Conservation (phyloP, 2,888 invertebrate genomes). For the Cerastis rubricosa region DNA sequence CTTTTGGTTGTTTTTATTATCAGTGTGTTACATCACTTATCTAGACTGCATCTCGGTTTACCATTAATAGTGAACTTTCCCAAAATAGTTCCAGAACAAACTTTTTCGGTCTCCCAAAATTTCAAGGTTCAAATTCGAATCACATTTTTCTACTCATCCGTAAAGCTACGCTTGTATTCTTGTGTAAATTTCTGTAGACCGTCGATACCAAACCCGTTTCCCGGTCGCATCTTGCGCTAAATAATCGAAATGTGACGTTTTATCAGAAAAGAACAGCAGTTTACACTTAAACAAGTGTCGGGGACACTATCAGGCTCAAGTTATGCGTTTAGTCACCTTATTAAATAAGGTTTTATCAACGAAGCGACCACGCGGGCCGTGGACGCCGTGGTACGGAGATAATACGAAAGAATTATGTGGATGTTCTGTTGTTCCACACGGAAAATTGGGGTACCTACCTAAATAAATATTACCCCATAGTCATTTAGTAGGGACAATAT, state of each 20-base stretch:
- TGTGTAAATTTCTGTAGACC: constrained; percentile 72
- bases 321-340: constrained; percentile 87
- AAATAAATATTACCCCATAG: not conserved
- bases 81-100: constrained; percentile 7
- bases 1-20: constrained; percentile 64
- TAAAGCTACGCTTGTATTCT: constrained; percentile 59
- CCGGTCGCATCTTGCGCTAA: constrained; percentile 77
- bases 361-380: constrained; percentile 62
- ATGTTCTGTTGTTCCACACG: constrained; percentile 42
- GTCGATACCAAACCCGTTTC: constrained; percentile 77
- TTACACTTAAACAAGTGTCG: constrained; percentile 90
- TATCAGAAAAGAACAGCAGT: constrained; percentile 88
- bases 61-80: not conserved
- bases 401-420: constrained; percentile 69
- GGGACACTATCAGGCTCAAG: constrained; percentile 80
- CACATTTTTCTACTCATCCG: constrained; percentile 15
- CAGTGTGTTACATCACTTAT: constrained; percentile 50
- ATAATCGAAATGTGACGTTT: constrained; percentile 89
- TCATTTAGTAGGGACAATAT: not conserved
- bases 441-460: constrained; percentile 27
- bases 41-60: constrained; percentile 52
- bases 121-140: constrained; percentile 53
- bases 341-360: constrained; percentile 87
- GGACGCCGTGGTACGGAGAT: constrained; percentile 49
- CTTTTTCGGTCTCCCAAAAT: not conserved